These are phyloP conservation scores for Hapalemur alaotrensis DNA, from an alignment of 2,797 vertebrate genomes.

Conservation along the genomic window DNA sequence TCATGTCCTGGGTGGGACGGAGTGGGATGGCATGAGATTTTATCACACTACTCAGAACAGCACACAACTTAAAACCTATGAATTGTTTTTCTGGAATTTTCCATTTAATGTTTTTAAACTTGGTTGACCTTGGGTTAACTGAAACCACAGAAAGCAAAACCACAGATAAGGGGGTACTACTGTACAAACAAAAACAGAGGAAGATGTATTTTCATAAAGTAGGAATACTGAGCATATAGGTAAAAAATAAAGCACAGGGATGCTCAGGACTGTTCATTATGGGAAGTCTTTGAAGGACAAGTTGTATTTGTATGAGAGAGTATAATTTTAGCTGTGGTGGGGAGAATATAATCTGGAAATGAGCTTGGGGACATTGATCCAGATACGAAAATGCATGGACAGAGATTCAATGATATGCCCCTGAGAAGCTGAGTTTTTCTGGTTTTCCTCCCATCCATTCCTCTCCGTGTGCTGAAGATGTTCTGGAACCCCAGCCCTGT, in stretches of 20 bases:
- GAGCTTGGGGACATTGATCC: not conserved
- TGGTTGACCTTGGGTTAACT: not conserved
- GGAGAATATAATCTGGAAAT: not conserved
- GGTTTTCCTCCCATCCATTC: not conserved
- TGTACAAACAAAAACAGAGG: constrained; percentile 24
- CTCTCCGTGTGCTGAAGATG: not conserved
- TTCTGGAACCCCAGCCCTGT: not conserved
- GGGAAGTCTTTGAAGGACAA: not conserved
- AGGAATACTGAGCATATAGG: not conserved
- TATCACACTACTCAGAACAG: not conserved
- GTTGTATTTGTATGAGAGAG: not conserved
- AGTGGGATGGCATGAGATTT: not conserved
- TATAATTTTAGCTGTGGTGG: not conserved
- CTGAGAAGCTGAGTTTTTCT: not conserved
- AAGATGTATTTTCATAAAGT: not conserved
- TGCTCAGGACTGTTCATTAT: not conserved
- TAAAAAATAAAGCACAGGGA: not conserved
- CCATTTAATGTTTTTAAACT: not conserved
- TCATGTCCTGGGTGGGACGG: not conserved
- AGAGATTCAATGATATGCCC: not conserved
- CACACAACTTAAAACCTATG: not conserved
- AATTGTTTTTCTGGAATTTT: not conserved
- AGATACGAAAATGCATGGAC: not conserved
- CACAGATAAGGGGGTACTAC: not conserved
- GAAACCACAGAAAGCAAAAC: not conserved